Evolutionary conservation across 2,888 invertebrate genomes (phyloP), one percentile per base, ranked within the genome.

Genomic region (Drosophila atripex): DNA sequence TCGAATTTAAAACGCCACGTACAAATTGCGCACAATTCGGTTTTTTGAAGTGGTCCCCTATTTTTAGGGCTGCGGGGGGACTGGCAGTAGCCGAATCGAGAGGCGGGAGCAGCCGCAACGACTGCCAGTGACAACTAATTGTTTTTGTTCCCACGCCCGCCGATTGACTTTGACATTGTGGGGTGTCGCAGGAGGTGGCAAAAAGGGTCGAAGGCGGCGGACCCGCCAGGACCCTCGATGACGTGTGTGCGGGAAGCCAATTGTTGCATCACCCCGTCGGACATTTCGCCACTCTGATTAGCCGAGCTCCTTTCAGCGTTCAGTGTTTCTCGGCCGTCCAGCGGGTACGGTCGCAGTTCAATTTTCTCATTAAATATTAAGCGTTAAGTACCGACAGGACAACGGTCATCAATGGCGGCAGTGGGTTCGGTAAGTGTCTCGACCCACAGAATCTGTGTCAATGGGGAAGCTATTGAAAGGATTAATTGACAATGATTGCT

Each of bases 181-280:
- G 39, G 18, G 28, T 51, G 28, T n/a, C n/a, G 4, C 18, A 23
- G 14, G 41, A 18, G 21, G 23, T 11, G 41, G 28, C n/a, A 6
- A 4, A 53, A 53, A 25, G 50, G 47, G 21, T 30, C 14, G 32
- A 41, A 41, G 53, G 28, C 8, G 3, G 30, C 14, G 30, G 43
- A 32, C 32, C 32, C 32, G 11, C 12, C n/a, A 53, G 45, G 54
- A 32, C 46, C 49, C 23, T 4, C 41, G 65, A 54, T 78, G 82
- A 72, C 77, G 75, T 66, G 75, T 65, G 50, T 55, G 54, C n/a
- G 46, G 25, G 25, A 21, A 55, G 56, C 54, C 65, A 87, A 72
- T 83, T 87, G 86, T 87, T 82, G 88, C 88, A 82, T 78, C 61
- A 51, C 8, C 21, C 43, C 51, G 28, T 11, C 64, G 23, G 54